phyloP scores from a whole-genome alignment of 2,113 vertebrate species.

The Cyphomyrus plagiostoma region DNA sequence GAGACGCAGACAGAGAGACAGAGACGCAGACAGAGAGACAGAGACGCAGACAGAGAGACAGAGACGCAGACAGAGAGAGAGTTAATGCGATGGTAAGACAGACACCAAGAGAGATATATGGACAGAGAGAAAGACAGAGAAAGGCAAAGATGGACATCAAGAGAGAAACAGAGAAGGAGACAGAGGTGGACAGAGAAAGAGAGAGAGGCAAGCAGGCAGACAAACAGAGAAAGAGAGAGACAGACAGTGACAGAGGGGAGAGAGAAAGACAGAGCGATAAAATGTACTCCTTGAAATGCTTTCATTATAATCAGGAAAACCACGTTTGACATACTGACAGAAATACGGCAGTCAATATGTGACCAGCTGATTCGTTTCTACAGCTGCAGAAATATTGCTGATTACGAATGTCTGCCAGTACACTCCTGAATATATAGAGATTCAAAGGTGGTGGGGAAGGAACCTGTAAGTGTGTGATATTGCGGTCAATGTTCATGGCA shows the following conservation, averaged over 20 bases:
- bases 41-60: neutral
- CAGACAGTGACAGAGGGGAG: neutral
- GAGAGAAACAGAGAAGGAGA: too few relatives aligned
- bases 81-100: neutral
- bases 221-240: neutral
- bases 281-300: neutral
- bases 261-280: neutral
- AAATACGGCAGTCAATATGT: neutral
- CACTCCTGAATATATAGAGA: neutral
- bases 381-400: neutral
- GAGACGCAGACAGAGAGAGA: neutral
- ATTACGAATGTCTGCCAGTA: neutral
- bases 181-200: neutral
- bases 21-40: conserved; percentile 5
- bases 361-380: neutral
- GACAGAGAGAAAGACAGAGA: neutral
- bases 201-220: conserved; percentile 46
- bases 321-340: neutral
- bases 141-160: neutral
- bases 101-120: neutral
- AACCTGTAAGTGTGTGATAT: conserved; percentile 75
- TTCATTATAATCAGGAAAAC: neutral
- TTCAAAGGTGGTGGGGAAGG: neutral
- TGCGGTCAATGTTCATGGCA: conserved; percentile 88
- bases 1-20: too few relatives aligned